phyloP scores from a whole-genome alignment of 1,140 invertebrate genomes.

The Euschistus heros region DNA sequence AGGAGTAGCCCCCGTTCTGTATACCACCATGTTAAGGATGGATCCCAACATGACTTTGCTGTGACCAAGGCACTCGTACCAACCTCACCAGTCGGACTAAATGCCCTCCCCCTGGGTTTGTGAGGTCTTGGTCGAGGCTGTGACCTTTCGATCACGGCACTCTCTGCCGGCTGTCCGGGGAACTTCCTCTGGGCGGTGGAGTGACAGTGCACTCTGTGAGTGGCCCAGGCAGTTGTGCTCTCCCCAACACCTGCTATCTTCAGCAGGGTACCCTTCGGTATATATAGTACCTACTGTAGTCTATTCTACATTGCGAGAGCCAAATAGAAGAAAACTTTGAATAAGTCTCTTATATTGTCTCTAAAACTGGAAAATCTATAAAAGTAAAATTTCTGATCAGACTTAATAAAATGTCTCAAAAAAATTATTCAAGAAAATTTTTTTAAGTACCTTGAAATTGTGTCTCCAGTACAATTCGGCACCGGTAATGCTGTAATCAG shows the following conservation, averaged over 20 bases:
- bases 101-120: neutral
- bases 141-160: conserved; percentile 16
- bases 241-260: neutral
- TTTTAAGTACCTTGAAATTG: too few relatives aligned
- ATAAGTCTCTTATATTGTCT: too few relatives aligned
- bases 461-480: too few relatives aligned
- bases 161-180: conserved; percentile 23
- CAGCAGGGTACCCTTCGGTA: too few relatives aligned
- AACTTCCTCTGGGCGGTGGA: conserved; percentile 22
- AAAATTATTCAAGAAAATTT: too few relatives aligned
- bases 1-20: conserved; percentile 24
- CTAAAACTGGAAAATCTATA: too few relatives aligned
- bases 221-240: conserved; percentile 16
- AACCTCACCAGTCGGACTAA: neutral
- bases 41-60: conserved; percentile 16
- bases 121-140: neutral
- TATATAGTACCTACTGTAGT: too few relatives aligned
- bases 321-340: too few relatives aligned
- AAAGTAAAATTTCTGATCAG: too few relatives aligned
- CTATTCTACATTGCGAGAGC: too few relatives aligned
- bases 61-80: conserved; percentile 16
- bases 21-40: neutral
- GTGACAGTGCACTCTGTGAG: conserved; percentile 21
- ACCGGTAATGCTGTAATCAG: too few relatives aligned
- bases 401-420: too few relatives aligned